phyloP scores from a whole-genome alignment of 1,140 invertebrate species.

The Platyura marginata region DNA sequence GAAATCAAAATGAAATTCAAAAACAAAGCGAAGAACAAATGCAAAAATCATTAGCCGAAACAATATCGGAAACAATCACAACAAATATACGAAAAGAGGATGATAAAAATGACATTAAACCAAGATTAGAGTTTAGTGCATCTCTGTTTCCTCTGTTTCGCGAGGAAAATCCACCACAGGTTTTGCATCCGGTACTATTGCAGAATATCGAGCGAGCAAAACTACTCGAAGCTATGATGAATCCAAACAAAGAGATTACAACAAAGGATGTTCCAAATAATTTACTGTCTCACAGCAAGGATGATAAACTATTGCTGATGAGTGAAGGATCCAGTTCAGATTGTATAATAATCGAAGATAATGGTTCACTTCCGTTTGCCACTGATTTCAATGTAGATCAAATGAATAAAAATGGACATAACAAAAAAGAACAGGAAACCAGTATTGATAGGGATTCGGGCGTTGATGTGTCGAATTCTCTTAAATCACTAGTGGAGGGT shows the following conservation, averaged over 20 bases:
- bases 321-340: conserved; percentile 1
- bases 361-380: not conserved
- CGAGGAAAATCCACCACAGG: not conserved
- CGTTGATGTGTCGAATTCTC: conserved; percentile 2
- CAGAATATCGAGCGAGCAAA: not conserved
- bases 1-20: no score
- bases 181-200: not conserved
- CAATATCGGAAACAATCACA: no score
- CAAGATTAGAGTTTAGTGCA: no score
- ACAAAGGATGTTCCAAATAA: not conserved
- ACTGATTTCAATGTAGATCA: not conserved
- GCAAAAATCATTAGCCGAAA: no score
- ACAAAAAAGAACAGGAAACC: not conserved
- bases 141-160: no score
- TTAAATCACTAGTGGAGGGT: not conserved
- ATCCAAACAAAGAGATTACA: not conserved
- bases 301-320: not conserved
- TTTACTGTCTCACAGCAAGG: not conserved
- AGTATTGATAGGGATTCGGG: conserved; percentile 1
- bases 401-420: not conserved
- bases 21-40: no score
- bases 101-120: no score
- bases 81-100: no score
- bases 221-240: not conserved
- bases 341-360: conserved; percentile 1